These are phyloP conservation scores for Enteromius argenteus DNA, from an alignment of 2,797 vertebrate genomes.

Conservation along the genomic window DNA sequence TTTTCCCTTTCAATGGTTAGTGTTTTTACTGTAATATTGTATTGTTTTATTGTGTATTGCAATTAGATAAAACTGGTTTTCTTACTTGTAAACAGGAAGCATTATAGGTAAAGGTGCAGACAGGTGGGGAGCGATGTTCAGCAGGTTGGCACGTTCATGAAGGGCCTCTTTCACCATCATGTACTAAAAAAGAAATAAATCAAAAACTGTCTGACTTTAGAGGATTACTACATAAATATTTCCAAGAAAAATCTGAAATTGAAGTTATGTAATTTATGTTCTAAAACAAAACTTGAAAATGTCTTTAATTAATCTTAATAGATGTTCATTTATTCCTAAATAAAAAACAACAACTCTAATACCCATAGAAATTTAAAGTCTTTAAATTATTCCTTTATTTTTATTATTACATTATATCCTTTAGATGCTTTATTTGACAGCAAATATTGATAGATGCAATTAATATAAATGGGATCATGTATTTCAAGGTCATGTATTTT, in stretches of 20 bases:
- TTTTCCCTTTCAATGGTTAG: background rate
- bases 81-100: slow-evolving; percentile 98
- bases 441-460: background rate
- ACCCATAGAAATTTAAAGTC: background rate
- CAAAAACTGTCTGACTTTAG: background rate
- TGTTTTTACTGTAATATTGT: background rate
- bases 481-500: background rate
- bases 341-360: background rate
- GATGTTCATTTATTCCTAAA: background rate
- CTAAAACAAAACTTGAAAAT: background rate
- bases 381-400: background rate
- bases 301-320: no score
- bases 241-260: background rate
- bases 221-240: background rate
- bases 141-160: slow-evolving; percentile 91
- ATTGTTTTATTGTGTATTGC: no score
- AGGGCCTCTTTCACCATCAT: slow-evolving; percentile 97
- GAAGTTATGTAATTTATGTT: background rate
- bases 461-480: background rate
- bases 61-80: background rate
- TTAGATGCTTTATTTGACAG: no score
- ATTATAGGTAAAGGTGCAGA: slow-evolving; percentile 94
- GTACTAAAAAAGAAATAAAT: slow-evolving; percentile 81
- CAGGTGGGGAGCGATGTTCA: slow-evolving; percentile 94
- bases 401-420: no score